Evolutionary conservation across 1,140 invertebrate genomes (phyloP).

Genomic region (Drosophila malerkotliana): DNA sequence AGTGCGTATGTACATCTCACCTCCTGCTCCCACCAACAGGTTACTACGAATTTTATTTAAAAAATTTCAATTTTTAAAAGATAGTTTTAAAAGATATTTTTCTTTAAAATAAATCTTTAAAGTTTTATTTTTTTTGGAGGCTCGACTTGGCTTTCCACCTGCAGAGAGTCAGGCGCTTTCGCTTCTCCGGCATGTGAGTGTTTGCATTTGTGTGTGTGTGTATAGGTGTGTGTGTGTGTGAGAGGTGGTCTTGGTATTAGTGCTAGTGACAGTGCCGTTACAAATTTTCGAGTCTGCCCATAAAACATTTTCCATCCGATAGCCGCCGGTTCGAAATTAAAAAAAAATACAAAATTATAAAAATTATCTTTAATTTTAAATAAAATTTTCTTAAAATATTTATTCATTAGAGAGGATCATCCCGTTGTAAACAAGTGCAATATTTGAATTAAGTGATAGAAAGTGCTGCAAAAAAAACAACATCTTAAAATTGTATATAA

Average conservation of each 20-base stretch:
- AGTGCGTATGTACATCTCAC: slow-evolving; percentile 22
- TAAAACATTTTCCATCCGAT: slow-evolving; percentile 45
- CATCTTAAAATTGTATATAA: not conserved
- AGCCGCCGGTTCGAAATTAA: not conserved
- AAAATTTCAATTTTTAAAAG: not conserved
- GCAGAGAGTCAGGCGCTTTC: slow-evolving; percentile 58
- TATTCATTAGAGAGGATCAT: slow-evolving; percentile 29
- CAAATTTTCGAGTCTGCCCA: slow-evolving; percentile 62
- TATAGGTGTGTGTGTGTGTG: not conserved
- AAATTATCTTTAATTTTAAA: slow-evolving; percentile 27
- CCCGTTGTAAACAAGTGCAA: slow-evolving; percentile 66
- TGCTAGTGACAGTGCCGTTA: slow-evolving; percentile 52
- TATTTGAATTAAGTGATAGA: slow-evolving; percentile 48
- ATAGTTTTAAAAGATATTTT: too few relatives aligned
- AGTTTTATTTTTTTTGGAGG: not conserved
- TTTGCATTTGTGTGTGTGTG: not conserved
- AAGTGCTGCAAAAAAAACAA: too few relatives aligned
- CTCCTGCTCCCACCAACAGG: slow-evolving; percentile 9
- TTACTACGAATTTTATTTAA: not conserved
- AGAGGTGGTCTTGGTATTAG: too few relatives aligned
- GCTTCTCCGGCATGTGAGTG: slow-evolving; percentile 15
- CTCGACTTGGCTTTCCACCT: slow-evolving; percentile 59
- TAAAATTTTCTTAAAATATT: slow-evolving; percentile 11
- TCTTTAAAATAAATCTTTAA: too few relatives aligned
- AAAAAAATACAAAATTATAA: slow-evolving; percentile 25